Evolutionary conservation across 1,140 invertebrate genomes (phyloP), one percentile per base, ranked within the genome.

Genomic region (Drosophila sechellia): DNA sequence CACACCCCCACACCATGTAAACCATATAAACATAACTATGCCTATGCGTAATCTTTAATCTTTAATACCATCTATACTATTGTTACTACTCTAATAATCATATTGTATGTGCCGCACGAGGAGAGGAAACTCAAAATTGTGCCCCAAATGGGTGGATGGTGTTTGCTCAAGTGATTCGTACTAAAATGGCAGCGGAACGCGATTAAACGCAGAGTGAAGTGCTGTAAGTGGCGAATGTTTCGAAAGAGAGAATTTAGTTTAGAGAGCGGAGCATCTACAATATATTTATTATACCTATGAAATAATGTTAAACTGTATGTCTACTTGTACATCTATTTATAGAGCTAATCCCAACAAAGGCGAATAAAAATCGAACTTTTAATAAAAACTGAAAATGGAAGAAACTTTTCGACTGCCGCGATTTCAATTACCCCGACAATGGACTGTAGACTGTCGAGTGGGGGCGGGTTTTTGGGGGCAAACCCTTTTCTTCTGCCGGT

Each of bases 341-440:
- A 84, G 77, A 50, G 55, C 84, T 73, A 86, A 85, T 65, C 61
- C 58, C 71, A 77, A 68, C 59, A 81, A 57, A 77, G 71, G 56
- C 78, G 61, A 85, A 86, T 81, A 86, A 86, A 74, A 86, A 77
- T 81, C 59, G 55, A 72, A 74, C 75, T 86, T 81, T 81, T 86
- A 77, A 65, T 77, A 85, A 34, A 43, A 34, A 35, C 68, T 39
- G 49, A 75, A 76, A 55, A 31, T 59, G 59, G 74, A 74, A 63
- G 63, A 48, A 35, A 34, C 27, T 52, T 46, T 52, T 45, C 52
- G 37, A 57, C 49, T 72, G 61, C 4, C 58, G 63, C 58, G 63
- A 81, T 66, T 81, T 81, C 79, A 85, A 85, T 84, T 80, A 80
- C 68, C 6, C 17, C 17, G 6, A 76, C 74, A 84, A 66, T 45